A percentile compares a stretch with the other conserved stretches of the same genome.
phyloP scores from a whole-genome alignment of 2,797 vertebrate species.

The Graptemys geographica region DNA sequence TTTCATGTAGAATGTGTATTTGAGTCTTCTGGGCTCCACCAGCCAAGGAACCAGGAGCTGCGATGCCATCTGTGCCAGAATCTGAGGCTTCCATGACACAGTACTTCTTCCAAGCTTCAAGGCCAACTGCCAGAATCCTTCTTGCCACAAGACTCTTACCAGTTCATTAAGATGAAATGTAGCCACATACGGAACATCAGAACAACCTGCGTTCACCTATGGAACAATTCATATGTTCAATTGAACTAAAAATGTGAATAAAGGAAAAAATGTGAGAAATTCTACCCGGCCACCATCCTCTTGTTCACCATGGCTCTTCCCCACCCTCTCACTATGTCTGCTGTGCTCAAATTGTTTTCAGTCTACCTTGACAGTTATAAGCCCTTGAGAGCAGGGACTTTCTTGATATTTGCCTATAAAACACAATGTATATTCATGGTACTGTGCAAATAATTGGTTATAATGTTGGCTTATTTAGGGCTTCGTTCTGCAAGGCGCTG shows the following conservation, averaged over 20 bases:
- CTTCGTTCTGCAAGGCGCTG: neutral
- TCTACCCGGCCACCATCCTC: neutral
- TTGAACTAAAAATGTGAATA: neutral
- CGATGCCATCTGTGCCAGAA: constrained; percentile 4
- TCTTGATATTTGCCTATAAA: constrained; percentile 7
- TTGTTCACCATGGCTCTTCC: neutral
- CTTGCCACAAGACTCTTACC: neutral
- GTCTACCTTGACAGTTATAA: neutral
- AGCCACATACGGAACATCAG: neutral
- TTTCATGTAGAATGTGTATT: accelerated
- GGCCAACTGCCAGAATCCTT: neutral
- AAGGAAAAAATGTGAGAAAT: neutral
- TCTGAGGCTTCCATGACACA: neutral
- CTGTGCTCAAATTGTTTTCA: neutral
- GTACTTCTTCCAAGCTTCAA: neutral
- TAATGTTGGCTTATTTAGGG: neutral
- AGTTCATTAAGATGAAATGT: neutral
- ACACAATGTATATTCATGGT: neutral
- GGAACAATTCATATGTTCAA: neutral
- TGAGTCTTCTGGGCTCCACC: neutral
- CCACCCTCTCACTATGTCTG: accelerated
- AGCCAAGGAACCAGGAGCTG: neutral
- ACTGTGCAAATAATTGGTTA: neutral
- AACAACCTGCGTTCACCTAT: neutral
- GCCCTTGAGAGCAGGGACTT: neutral